phyloP scores from a whole-genome alignment of 2,797 vertebrate genomes.

The Melanogrammus aeglefinus region DNA sequence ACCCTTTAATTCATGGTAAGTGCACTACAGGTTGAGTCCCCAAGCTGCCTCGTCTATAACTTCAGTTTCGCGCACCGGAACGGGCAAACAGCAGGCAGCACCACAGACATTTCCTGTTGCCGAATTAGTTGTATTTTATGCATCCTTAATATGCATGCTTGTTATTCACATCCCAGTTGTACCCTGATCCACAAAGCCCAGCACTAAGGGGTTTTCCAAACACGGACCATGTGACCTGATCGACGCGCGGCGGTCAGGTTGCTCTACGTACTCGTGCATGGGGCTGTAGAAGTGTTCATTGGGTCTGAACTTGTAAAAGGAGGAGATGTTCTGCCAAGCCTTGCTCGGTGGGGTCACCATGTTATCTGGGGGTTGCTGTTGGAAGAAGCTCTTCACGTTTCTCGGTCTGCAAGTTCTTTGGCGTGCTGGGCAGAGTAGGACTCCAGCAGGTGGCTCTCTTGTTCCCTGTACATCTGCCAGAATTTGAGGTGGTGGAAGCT shows the following conservation, averaged over 20 bases:
- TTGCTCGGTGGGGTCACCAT: conserved; percentile 51
- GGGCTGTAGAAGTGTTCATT: conserved; percentile 66
- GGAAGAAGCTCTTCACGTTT: conserved; percentile 76
- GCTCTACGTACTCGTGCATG: conserved; percentile 64
- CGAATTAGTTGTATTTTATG: too few species aligned
- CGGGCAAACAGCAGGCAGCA: too few species aligned
- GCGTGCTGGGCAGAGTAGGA: conserved; percentile 62
- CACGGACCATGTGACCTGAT: fast-evolving
- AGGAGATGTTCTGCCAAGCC: conserved; percentile 74
- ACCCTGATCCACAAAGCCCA: conserved; percentile 58
- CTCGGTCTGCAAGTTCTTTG: conserved; percentile 66
- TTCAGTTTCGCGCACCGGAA: too few species aligned
- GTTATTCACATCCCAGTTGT: conserved; percentile 21
- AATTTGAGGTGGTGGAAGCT: conserved; percentile 76
- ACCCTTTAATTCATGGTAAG: too few species aligned
- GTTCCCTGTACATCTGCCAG: conserved; percentile 66
- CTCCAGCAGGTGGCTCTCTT: conserved; percentile 64
- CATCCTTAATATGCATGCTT: background rate
- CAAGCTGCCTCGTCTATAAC: too few species aligned
- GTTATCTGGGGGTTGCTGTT: background rate
- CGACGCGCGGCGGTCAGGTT: background rate
- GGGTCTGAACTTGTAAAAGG: conserved; percentile 50
- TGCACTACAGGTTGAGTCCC: too few species aligned
- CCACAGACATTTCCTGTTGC: background rate
- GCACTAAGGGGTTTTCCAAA: background rate